Base-by-base conservation (phyloP, 2,888 invertebrate species). In the Crocallis elinguaria region DNA sequence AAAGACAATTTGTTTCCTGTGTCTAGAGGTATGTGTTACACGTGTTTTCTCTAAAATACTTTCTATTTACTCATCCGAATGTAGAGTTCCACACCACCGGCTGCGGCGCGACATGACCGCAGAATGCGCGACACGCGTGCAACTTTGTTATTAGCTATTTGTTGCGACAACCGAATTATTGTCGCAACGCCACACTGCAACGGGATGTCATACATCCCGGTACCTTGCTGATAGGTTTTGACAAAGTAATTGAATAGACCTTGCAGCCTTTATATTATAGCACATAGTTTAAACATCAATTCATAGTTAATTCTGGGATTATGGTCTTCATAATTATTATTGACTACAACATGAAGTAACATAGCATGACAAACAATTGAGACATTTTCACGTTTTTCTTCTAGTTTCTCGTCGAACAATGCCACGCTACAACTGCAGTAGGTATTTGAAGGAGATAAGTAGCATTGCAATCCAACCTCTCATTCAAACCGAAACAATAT, bases 391-490 rank as follows among this genome's bases (percentile, higher is more conserved):
- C 13, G 19, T 54, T 54, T 53, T 60, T 59, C 35, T 37, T 12
- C 6, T n/a, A 48, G 53, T 56, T 59, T 56, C 56, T 33, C 49
- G 36, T 7, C 32, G 13, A 54, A 59, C 59, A 57, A 57, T 56
- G 43, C 29, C 42, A 32, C 32, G 33, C 11, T 30, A 11, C 41
- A 48, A 48, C 37, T 42, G 14, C 25, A 13, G 36, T 32, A 49
- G 38, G 44, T 39, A 50, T 41, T 42, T 19, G 13, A 41, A 23
- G 37, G 14, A 30, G 14, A 53, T 37, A 33, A 32, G 29, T 52
- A 36, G 29, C 32, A 35, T 30, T 41, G 42, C 32, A 19, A 30
- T 32, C 23, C 36, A 45, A 21, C 12, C 36, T 48, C 51, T 27
- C 48, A 38, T 41, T 53, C 32, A 42, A 23, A 32, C 27, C 35